Evolutionary conservation across 2,797 vertebrate species (phyloP).

Genomic region (Argyrosomus regius): DNA sequence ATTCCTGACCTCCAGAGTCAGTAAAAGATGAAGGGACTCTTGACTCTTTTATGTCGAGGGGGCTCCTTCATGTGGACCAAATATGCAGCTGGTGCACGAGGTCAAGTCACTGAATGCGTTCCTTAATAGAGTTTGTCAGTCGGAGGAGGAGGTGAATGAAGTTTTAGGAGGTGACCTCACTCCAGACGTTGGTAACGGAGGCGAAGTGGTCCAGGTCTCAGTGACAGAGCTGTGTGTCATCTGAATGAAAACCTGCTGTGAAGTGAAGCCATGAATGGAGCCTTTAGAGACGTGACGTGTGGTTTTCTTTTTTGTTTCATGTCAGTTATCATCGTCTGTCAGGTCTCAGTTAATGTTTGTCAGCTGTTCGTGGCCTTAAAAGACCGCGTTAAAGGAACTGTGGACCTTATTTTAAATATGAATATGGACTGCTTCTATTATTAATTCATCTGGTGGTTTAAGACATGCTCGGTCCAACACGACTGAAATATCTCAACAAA

Average conservation of each 20-base stretch:
- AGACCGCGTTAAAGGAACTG: background rate
- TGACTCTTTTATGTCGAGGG: slow-evolving; percentile 44
- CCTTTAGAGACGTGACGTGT: slow-evolving; percentile 29
- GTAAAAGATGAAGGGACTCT: slow-evolving; percentile 47
- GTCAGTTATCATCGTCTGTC: slow-evolving; percentile 5
- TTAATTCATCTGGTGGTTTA: too few species aligned
- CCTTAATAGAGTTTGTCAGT: slow-evolving; percentile 43
- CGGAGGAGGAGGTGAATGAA: slow-evolving; percentile 20
- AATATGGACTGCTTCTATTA: too few species aligned
- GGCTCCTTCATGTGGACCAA: slow-evolving; percentile 52
- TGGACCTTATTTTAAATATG: background rate
- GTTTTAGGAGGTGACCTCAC: slow-evolving; percentile 31
- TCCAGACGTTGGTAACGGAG: slow-evolving; percentile 24
- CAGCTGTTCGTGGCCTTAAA: slow-evolving; percentile 33
- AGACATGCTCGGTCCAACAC: too few species aligned
- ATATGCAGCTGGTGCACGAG: slow-evolving; percentile 43
- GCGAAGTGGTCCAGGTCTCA: background rate
- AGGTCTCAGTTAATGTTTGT: slow-evolving; percentile 16
- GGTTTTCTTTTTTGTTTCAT: too few species aligned
- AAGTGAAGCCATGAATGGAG: slow-evolving; percentile 20
- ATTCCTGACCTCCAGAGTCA: slow-evolving; percentile 65
- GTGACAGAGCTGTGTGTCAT: slow-evolving; percentile 41
- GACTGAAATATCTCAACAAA: too few species aligned
- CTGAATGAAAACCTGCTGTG: slow-evolving; percentile 50
- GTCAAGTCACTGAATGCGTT: slow-evolving; percentile 58